Evolutionary conservation across 2,797 vertebrate species (phyloP), one percentile per base, ranked within the genome.

Genomic region (Acrossocheilus fasciatus): DNA sequence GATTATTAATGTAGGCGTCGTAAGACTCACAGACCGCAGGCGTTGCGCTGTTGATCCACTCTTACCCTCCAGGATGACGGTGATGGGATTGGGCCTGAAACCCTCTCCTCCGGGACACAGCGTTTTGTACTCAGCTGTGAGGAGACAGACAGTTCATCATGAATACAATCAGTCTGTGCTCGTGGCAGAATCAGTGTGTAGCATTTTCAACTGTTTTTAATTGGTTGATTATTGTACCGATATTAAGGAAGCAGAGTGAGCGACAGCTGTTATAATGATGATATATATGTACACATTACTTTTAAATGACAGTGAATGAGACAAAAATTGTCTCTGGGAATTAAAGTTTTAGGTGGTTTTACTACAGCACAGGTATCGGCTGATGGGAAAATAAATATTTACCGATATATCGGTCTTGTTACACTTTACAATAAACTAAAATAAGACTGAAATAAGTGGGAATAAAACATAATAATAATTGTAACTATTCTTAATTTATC

Each of bases 81-180:
- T 99, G 92, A 97, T 96, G 69, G 97, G 97, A 91, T 98, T 99
- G 64, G 98, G 98, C 80, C 96, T 92, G 94, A 99, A 99, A 4
- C 98, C 98, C 89, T 98, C 97, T 68, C 98, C 98, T 85, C 98
- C 97, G 0, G 98, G 98, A 91, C 98, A 99, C 77, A 99, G 89
- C 52, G 98, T 98, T 92, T 98, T 98, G 92, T 98, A 98, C 88
- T 98, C 97, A 0, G 97, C 98, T 99, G 91, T 26, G 36, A 54
- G 43, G 62, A 50, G 43, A 88, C 64, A 89, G 5, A 73, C 2
- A 80, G 54, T 23, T 54, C 12, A 54, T 57, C 34, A 73, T 6
- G 14, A 50, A 39, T 70, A 39, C 34, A 80, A 14, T 30, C 20
- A 30, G 54, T 34, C 4, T 78, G 43, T 8, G 8, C 75, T 52